Base-by-base conservation (phyloP, 2,888 invertebrate genomes). In the Acanthosepion pharaonis region DNA sequence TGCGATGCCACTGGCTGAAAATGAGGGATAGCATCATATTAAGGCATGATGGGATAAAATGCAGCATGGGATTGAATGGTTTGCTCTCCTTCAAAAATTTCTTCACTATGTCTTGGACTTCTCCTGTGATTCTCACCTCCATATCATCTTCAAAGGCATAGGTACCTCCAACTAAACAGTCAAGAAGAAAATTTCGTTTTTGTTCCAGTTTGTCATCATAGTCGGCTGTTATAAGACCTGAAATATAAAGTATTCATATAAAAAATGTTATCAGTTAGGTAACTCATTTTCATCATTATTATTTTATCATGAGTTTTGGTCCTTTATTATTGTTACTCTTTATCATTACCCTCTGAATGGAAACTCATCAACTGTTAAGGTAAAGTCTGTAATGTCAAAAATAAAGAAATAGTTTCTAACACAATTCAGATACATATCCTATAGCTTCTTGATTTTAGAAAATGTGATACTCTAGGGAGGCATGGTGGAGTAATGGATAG, bases 161-260 rank as follows among this genome's bases (percentile, higher is more conserved):
- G 48, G 96, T 96, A 91, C 96, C 94, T 25, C 95, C 96, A 92
- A 96, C 96, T 5, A 97, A 91, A 93, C 96, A 96, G 15, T 96
- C 95, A 49, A 95, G 94, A 8, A 96, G 91, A 95, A 96, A 96
- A 51, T 96, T 95, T 49, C 95, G 95, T 94, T 96, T 96, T n/a
- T 96, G 95, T 91, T 95, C 94, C 28, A 94, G 95, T 94, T 96
- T 96, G 59, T 96, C 95, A 64, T 95, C 95, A 23, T 95, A 94
- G 94, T 96, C 96, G 23, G 96, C 96, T 49, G 96, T 96, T 91
- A 95, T 94, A 20, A 96, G 94, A n/a, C 97, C 97, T 96, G 94
- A 78, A 78, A 78, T 78, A 78, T 78, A 78, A n/a, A 78, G 4
- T 9, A 78, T 0, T 59, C 23, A 59, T 23, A 59, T 59, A 20